These are phyloP conservation scores for Scaptomyza reducta DNA, from an alignment of 2,888 invertebrate species.

Conservation along the genomic window DNA sequence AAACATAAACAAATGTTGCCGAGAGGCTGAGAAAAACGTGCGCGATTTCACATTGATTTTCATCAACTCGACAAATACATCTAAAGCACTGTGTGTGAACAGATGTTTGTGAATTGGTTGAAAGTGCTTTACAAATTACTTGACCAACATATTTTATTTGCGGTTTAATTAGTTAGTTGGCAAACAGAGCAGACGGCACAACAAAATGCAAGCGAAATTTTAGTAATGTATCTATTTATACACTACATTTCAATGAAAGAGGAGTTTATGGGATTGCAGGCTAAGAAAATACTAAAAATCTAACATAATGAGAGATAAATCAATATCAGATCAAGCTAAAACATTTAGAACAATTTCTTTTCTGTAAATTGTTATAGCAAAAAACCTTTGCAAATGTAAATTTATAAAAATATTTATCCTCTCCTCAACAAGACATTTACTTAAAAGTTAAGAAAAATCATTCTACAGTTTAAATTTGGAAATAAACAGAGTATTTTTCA, in stretches of 20 bases:
- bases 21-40: constrained; percentile 41
- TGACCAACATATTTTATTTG: constrained; percentile 68
- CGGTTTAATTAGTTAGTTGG: constrained; percentile 75
- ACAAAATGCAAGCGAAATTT: constrained; percentile 22
- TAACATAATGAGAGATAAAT: no score
- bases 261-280: neutral
- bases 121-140: constrained; percentile 57
- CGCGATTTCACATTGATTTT: constrained; percentile 70
- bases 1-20: constrained; percentile 38
- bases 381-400: no score
- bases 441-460: neutral
- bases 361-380: no score
- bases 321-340: no score
- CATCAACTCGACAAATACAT: constrained; percentile 10
- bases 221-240: neutral
- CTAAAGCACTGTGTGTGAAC: constrained; percentile 9
- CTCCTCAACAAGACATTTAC: no score
- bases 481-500: neutral
- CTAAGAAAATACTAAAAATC: no score
- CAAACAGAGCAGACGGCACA: constrained; percentile 26
- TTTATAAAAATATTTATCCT: no score
- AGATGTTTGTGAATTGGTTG: constrained; percentile 42
- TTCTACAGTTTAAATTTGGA: neutral
- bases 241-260: neutral
- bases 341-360: no score